Evolutionary conservation across 2,888 invertebrate genomes (phyloP), one percentile per base, ranked within the genome.

Genomic region (Drosophila vallismaia): DNA sequence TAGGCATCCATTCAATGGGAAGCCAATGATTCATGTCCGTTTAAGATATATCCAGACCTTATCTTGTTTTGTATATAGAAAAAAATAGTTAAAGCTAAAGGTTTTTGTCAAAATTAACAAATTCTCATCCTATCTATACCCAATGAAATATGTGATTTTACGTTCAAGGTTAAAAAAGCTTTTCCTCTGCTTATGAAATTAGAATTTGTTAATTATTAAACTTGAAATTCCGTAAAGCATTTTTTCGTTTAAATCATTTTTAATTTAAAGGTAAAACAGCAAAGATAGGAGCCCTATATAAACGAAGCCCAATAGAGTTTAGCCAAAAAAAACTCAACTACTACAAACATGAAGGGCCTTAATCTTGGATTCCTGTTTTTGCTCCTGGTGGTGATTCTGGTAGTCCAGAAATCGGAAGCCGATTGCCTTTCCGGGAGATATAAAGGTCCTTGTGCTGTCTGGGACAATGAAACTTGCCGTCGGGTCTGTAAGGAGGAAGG

Each of bases 391-490:
- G 24, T 31, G 3, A 8, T 24, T 9, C 24, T 55, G 7, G 46
- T 9, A 6, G 12, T 10, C 31, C 24, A 24, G 2, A 3, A 29
- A 10, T 46, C 12, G 2, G 31, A 54, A 6, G 54, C 24, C 4
- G 54, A 54, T 7, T 54, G 54, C 46, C 54, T 33, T 5, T 54
- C 54, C 0, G 54, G 46, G 4, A 31, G 46, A 33, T 54, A 54
- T 4, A 0, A 0, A 1, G 54, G 54, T 54, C 54, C 54, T 2
- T 54, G 54, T 31, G 54, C 54, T 3, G 31, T 54, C 24, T 54
- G 54, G 54, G 54, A 54, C 46, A 54, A 54, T 31, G 54, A 54
- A 0, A 54, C 54, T 45, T 54, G 54, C 9, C 29, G 46, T 4
- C 12, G 54, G 7, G 46, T 54, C 6, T 54, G 54, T 19, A 24